Percentiles rank a stretch among this genome's conserved stretches.
Evolutionary conservation across 2,113 vertebrate genomes (phyloP).

Genomic region (Corvus hawaiiensis): DNA sequence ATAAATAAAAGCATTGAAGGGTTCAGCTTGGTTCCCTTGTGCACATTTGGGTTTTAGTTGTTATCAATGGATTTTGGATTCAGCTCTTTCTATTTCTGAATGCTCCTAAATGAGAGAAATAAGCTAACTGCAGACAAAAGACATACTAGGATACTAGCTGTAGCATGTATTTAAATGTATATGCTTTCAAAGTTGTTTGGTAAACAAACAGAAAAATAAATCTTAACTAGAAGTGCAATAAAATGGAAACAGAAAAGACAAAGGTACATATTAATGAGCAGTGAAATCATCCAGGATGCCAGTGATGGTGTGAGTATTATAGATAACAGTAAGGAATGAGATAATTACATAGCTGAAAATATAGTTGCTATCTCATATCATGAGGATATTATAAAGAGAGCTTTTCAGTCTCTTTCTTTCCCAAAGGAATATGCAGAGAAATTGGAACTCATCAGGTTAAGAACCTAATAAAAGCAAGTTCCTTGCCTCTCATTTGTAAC

Average conservation of each 20-base stretch:
- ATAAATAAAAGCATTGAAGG: background rate
- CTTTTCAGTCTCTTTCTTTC: background rate
- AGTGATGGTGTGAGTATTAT: background rate
- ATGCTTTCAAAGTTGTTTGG: background rate
- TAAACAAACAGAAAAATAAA: background rate
- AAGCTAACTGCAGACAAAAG: background rate
- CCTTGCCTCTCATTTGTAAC: background rate
- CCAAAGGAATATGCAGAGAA: background rate
- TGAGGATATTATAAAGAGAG: constrained; percentile 7
- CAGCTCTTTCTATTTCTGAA: background rate
- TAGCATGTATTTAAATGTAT: background rate
- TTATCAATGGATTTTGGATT: background rate
- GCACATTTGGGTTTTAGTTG: background rate
- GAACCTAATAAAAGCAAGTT: background rate
- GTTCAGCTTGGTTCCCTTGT: background rate
- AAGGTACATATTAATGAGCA: background rate
- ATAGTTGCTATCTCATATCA: constrained; percentile 19
- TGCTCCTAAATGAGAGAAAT: background rate
- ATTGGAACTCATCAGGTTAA: constrained; percentile 27
- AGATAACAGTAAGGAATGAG: constrained; percentile 20
- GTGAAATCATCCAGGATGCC: background rate
- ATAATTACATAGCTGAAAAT: constrained; percentile 41
- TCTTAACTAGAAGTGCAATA: background rate
- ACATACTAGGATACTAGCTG: background rate
- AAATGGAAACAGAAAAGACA: background rate